Base-by-base conservation (phyloP, 2,113 vertebrate species). In the Haemorhous mexicanus region DNA sequence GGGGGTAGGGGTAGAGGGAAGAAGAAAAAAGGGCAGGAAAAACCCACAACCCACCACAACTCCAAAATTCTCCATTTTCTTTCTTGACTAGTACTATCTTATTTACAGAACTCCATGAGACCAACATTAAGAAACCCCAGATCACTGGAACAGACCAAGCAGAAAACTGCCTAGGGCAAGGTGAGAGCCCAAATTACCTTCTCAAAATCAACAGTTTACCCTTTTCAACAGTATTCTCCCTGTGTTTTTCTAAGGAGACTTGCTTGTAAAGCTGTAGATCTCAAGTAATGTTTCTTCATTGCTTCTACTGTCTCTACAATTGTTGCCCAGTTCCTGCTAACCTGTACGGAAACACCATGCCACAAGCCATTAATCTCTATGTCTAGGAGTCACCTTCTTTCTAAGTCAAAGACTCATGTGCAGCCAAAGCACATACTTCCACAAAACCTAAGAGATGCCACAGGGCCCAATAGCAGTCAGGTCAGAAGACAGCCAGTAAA, bases 301-400 rank as follows among this genome's bases (percentile, higher is more conserved):
- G 28, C 35, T 59, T 47, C 33, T 43, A 46, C 17, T 46, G 49
- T 27, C 15, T 24, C 43, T 66, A 18, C 13, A 84, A 44, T 3
- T 37, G 16, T 11, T 83, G 35, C 32, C 44, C 4, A 4, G 17
- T 14, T 84, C n/a, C 72, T 69, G 19, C 37, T 49, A 63, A 39
- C 13, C 15, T 1, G 2, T 32, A 49, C 0, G 0, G 59, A 56
- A 86, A 46, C 37, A 35, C 26, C 2, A 2, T 22, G 22, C 44
- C 55, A 80, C 41, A 39, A 73, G 24, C 49, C 49, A 64, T 64
- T 61, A 43, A 52, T 84, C 33, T 70, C 16, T 26, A 9, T 3
- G 4, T 37, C 64, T n/a, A n/a, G 11, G 17, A 22, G 44, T 37
- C 39, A 63, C 20, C 44, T 75, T 55, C 19, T 46, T 39, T 22